A percentile compares a stretch with the other conserved stretches of the same genome.
These are phyloP conservation scores for Gila robusta DNA, from an alignment of 2,797 vertebrate genomes.

Conservation along the genomic window DNA sequence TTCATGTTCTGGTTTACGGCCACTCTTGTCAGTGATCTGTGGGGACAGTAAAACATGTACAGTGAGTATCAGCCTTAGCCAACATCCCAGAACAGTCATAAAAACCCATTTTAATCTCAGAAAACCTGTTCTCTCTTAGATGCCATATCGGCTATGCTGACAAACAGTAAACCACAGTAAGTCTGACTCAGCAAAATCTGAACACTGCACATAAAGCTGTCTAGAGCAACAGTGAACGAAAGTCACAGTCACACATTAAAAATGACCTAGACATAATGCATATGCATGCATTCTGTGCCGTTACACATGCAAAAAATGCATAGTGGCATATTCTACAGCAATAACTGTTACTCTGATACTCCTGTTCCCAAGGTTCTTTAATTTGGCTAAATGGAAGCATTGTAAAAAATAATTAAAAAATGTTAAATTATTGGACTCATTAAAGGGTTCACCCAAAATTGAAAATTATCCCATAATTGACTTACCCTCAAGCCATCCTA, in stretches of 20 bases:
- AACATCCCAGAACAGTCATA: constrained; percentile 73
- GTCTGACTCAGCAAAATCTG: constrained; percentile 75
- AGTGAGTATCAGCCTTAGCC: constrained; percentile 78
- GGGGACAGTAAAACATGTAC: constrained; percentile 83
- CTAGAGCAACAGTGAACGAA: constrained; percentile 31
- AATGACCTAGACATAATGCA: constrained; percentile 34
- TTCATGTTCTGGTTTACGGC: constrained; percentile 89
- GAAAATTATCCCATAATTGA: too few species aligned
- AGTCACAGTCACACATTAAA: constrained; percentile 50
- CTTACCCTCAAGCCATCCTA: too few species aligned
- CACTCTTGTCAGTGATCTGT: constrained; percentile 93
- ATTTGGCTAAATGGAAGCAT: background rate
- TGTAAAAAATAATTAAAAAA: background rate
- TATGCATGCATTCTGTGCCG: constrained; percentile 27
- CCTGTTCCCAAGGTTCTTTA: background rate
- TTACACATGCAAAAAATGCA: background rate
- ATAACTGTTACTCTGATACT: background rate
- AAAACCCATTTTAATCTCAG: constrained; percentile 80
- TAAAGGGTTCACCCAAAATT: too few species aligned
- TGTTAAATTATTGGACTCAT: background rate
- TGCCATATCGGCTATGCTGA: constrained; percentile 71
- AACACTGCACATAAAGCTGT: constrained; percentile 71
- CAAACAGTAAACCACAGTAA: constrained; percentile 73
- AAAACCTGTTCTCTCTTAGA: constrained; percentile 74
- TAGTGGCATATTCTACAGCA: background rate